Base-by-base conservation (phyloP, 2,888 invertebrate genomes). In the Agrilus biguttatus region DNA sequence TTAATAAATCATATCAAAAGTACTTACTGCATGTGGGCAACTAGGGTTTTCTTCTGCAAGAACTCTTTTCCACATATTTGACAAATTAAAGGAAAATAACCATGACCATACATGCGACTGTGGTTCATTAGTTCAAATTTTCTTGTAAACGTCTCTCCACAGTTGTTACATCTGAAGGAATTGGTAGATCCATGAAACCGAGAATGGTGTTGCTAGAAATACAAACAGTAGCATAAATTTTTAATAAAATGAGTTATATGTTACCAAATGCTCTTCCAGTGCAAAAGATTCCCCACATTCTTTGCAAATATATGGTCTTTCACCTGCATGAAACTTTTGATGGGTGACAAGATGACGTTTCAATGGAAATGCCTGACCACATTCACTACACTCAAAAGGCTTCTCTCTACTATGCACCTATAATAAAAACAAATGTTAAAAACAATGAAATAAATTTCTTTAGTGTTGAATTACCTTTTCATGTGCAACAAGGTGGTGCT, bases 161-260 rank as follows among this genome's bases (percentile, higher is more conserved):
- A 96, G 60, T 89, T 89, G 42, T 82, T 78, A 66, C 96, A 96
- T 53, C 84, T 84, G 69, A 93, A 96, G 10, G 96, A 95, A 57
- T 91, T 88, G 57, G 93, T 79, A 7, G 95, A 95, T n/a, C 91
- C 92, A 67, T 93, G 92, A 68, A 91, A 91, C 48, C 91, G 71
- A 46, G 86, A 77, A 69, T 91, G 90, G 13, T 33, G 14, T 33
- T 32, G 6, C 14, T 19, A 39, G 13, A 34, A 13, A 8, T 64
- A 44, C 2, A 48, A 49, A 33, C 13, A 4, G 13, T 39, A 38
- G 8, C 10, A 37, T 10, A 28, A 32, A 7, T 12, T 8, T 14
- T 35, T 36, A 41, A 36, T 8, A 13, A 8, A 21, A 17, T 10
- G 14, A n/a, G 14, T 14, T 8, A 4, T 17, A 14, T 14, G n/a